Conservation (phyloP, 2,888 invertebrate species). For the Pammene fasciana region DNA sequence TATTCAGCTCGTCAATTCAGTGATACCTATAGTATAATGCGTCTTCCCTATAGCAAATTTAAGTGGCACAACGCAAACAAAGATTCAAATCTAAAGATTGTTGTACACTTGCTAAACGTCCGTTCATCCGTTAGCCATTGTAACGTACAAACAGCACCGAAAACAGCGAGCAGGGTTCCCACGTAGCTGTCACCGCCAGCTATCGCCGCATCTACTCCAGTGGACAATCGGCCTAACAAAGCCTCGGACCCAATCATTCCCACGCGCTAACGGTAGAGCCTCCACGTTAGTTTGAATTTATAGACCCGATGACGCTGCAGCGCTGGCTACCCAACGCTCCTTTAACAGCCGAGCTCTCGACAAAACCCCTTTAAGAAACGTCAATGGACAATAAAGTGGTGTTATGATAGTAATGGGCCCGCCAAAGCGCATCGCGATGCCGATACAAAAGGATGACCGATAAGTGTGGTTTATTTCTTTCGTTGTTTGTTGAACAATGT, state of each 20-base stretch:
- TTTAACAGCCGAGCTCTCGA: conserved; percentile 53
- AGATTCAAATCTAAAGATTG: conserved; percentile 39
- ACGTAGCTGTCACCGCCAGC: conserved; percentile 78
- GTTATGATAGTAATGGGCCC: conserved; percentile 42
- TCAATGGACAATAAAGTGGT: conserved; percentile 36
- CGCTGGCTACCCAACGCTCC: conserved; percentile 60
- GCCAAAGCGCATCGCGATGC: conserved; percentile 70
- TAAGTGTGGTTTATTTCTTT: conserved; percentile 75
- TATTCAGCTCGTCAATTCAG: background rate
- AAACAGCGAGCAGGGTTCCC: conserved; percentile 67
- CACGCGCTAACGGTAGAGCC: conserved; percentile 80
- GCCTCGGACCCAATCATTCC: conserved; percentile 79
- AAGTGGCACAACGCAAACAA: conserved; percentile 12
- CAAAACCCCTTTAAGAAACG: conserved; percentile 14
- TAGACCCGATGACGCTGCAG: conserved; percentile 68
- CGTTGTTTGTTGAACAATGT: conserved; percentile 72
- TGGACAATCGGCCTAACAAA: conserved; percentile 83
- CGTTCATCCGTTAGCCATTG: conserved; percentile 41
- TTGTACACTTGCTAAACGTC: conserved; percentile 38
- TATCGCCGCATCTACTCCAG: conserved; percentile 80
- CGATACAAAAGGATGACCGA: conserved; percentile 80
- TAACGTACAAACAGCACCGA: conserved; percentile 39
- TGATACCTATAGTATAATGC: conserved; percentile 1
- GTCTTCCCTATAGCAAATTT: conserved; percentile 6
- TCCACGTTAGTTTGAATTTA: conserved; percentile 76